Evolutionary conservation across 2,113 vertebrate species (phyloP).

Genomic region (Hypanus sabinus): DNA sequence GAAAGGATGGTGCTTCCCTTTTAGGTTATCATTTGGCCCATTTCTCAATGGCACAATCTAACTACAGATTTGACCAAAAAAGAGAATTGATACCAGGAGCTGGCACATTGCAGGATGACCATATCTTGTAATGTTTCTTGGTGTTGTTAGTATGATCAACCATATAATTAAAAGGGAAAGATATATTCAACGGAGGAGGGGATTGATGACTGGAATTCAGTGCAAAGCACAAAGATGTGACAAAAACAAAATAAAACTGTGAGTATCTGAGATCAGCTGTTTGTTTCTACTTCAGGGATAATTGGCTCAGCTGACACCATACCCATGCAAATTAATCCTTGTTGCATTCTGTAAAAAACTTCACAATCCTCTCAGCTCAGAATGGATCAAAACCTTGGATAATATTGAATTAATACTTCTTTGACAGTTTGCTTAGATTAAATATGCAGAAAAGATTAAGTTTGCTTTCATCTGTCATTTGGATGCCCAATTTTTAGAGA

Average conservation of each 20-base stretch:
- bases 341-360: background rate
- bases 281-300: conserved; percentile 25
- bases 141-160: background rate
- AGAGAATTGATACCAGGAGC: background rate
- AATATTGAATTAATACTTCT: background rate
- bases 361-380: conserved; percentile 15
- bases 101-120: background rate
- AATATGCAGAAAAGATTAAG: background rate
- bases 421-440: background rate
- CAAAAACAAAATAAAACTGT: background rate
- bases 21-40: background rate
- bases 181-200: background rate
- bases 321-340: background rate
- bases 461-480: background rate
- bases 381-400: background rate
- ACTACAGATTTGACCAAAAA: background rate
- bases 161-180: background rate
- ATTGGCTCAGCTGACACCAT: background rate
- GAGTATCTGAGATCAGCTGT: conserved; percentile 4
- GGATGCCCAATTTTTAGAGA: background rate
- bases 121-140: background rate
- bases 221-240: background rate
- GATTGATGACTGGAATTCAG: background rate
- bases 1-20: background rate
- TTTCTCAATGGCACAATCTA: background rate